A percentile compares a stretch with the other conserved stretches of the same genome.
phyloP scores from a whole-genome alignment of 2,888 invertebrate species.

The Ennomos erosarius region DNA sequence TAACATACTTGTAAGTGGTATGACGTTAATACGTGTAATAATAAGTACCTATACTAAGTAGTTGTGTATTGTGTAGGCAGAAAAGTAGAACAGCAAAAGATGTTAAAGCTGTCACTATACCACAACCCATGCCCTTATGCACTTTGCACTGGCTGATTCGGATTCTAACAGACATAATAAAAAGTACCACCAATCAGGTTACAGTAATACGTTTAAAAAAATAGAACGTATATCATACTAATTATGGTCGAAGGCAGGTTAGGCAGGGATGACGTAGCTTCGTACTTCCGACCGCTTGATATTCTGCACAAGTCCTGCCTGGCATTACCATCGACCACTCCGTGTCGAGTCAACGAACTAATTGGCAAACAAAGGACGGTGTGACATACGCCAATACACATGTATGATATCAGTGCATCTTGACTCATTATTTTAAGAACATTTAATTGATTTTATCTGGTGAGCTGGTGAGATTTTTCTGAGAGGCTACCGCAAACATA shows the following conservation, averaged over 20 bases:
- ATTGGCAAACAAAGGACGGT: conserved; percentile 65
- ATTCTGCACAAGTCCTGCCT: conserved; percentile 46
- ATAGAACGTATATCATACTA: background rate
- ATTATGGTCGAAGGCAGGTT: background rate
- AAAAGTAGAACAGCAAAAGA: too few species aligned
- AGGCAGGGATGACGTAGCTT: conserved; percentile 23
- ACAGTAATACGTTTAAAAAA: background rate
- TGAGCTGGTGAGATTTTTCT: too few species aligned
- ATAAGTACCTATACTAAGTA: too few species aligned
- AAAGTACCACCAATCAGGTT: too few species aligned
- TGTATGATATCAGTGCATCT: conserved; percentile 11
- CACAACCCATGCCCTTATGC: too few species aligned
- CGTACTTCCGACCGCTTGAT: conserved; percentile 50
- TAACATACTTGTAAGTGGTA: conserved; percentile 12
- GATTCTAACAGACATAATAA: too few species aligned
- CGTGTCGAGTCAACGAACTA: conserved; percentile 76
- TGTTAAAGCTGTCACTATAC: too few species aligned
- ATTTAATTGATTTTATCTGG: too few species aligned
- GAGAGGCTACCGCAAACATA: too few species aligned
- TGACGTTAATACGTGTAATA: conserved; percentile 9
- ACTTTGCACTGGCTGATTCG: too few species aligned
- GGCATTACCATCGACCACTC: conserved; percentile 57
- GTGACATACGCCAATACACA: conserved; percentile 4
- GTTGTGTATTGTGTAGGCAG: too few species aligned
- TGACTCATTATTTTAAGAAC: conserved; percentile 3